Percentiles rank a stretch among this genome's conserved stretches.
Conservation (phyloP, 2,113 vertebrate species). For the Coptodon rendalli region DNA sequence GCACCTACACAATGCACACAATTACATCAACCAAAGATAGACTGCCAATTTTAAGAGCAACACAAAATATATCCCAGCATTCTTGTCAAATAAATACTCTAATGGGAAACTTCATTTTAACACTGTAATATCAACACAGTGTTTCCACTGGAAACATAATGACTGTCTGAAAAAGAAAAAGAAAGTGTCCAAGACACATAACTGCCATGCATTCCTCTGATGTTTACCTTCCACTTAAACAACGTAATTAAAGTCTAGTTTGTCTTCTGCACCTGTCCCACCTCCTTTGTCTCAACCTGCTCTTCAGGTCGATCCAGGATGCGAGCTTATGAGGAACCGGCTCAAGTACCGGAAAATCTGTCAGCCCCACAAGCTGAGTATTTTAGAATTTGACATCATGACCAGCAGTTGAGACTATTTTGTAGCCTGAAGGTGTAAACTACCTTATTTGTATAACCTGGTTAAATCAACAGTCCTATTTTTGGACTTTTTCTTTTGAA, state of each 20-base stretch:
- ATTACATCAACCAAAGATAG: background rate
- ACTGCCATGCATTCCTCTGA: background rate
- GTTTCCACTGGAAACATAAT: background rate
- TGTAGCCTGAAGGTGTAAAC: background rate
- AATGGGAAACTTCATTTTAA: background rate
- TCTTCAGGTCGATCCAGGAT: conserved; percentile 17
- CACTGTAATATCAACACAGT: background rate
- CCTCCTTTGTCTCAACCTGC: conserved; percentile 18
- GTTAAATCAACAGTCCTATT: background rate
- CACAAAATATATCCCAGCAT: background rate
- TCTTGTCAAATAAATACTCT: background rate
- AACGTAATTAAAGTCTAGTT: background rate
- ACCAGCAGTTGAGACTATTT: background rate
- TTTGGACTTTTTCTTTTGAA: background rate
- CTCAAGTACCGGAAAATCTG: background rate
- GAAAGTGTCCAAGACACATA: background rate
- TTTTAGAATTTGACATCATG: background rate
- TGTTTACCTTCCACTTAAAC: conserved; percentile 2
- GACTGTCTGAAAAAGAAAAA: background rate
- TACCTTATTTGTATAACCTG: background rate
- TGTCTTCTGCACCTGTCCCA: background rate
- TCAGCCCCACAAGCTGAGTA: background rate
- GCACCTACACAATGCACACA: conserved; percentile 70
- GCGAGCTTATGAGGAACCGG: background rate
- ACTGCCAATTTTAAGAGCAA: background rate